These are phyloP conservation scores for Tridacna crocea DNA, from an alignment of 2,888 invertebrate genomes.

Conservation along the genomic window DNA sequence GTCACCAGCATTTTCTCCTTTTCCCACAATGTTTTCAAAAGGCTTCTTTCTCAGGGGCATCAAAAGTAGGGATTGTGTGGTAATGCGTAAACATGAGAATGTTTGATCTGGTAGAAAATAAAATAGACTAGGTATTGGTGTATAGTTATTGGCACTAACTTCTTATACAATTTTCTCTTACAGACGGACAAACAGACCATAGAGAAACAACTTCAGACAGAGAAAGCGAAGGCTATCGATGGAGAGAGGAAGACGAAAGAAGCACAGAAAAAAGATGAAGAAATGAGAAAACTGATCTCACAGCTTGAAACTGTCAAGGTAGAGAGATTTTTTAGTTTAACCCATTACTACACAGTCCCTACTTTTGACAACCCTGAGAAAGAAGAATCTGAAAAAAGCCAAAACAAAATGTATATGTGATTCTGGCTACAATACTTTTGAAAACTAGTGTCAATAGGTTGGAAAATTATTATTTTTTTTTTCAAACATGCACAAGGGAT, in stretches of 20 bases:
- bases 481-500: no score
- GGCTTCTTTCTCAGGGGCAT: background rate
- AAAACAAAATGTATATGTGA: no score
- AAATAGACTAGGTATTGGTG: background rate
- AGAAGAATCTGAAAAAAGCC: no score
- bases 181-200: slow-evolving; percentile 73
- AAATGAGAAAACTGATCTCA: slow-evolving; percentile 72
- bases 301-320: slow-evolving; percentile 80
- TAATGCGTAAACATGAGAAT: no score
- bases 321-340: background rate
- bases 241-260: slow-evolving; percentile 64
- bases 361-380: no score
- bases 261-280: slow-evolving; percentile 72
- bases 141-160: background rate
- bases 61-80: background rate
- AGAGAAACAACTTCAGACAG: slow-evolving; percentile 75
- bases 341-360: no score
- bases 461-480: no score
- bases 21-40: background rate
- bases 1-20: background rate
- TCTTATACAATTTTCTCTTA: background rate
- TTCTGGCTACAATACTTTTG: no score
- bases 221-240: slow-evolving; percentile 71
- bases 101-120: no score
- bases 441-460: no score